These are phyloP conservation scores for Acipenser oxyrinchus DNA, from an alignment of 2,797 vertebrate genomes.

Conservation along the genomic window DNA sequence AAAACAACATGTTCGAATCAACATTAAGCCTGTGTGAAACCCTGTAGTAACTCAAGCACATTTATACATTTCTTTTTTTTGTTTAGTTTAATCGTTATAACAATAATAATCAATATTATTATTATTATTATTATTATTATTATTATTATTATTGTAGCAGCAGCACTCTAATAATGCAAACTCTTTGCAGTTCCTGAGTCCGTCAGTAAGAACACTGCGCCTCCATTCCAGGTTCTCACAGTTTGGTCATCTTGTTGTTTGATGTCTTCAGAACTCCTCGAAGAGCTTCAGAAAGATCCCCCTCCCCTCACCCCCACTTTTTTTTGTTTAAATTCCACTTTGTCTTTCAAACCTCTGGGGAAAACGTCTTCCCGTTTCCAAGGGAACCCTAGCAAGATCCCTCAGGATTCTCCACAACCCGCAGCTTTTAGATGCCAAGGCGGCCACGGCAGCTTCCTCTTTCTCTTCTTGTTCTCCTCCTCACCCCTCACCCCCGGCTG, in stretches of 20 bases:
- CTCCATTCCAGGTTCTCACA: background rate
- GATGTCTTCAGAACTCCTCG: too few relatives aligned
- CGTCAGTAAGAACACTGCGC: background rate
- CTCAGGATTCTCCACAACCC: too few relatives aligned
- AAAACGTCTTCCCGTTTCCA: too few relatives aligned
- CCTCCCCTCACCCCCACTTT: too few relatives aligned
- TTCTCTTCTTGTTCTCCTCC: constrained; percentile 24
- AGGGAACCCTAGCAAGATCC: too few relatives aligned
- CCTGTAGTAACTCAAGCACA: background rate
- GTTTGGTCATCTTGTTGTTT: background rate
- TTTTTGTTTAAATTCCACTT: too few relatives aligned
- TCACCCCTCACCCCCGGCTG: constrained; percentile 4
- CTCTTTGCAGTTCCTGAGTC: constrained; percentile 1
- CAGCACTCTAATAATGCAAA: background rate
- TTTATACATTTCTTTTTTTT: background rate
- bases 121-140: too few relatives aligned
- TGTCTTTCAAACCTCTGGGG: too few relatives aligned
- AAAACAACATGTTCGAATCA: too few relatives aligned
- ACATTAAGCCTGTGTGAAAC: background rate
- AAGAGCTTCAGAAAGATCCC: too few relatives aligned
- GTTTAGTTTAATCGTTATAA: background rate
- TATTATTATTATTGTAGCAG: background rate
- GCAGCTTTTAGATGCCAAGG: background rate
- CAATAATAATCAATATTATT: too few relatives aligned
- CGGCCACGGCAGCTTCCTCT: background rate